Percentiles rank a stretch among this genome's conserved stretches.
phyloP scores from a whole-genome alignment of 1,140 invertebrate genomes.

The Euura lappo region DNA sequence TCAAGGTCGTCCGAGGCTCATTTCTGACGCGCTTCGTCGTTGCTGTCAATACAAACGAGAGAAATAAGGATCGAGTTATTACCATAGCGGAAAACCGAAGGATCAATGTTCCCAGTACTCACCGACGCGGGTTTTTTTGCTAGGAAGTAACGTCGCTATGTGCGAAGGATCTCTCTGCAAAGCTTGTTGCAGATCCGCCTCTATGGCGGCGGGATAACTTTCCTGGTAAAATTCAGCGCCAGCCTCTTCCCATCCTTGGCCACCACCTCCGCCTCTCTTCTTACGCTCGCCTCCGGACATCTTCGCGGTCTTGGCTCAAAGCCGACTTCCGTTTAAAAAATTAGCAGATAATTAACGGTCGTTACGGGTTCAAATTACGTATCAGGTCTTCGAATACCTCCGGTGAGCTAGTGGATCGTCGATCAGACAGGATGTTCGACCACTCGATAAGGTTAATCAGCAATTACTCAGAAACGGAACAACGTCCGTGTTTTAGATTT shows the following conservation, averaged over 20 bases:
- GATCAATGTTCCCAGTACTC: conserved; percentile 37
- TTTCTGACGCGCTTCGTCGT: conserved; percentile 62
- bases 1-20: conserved; percentile 63
- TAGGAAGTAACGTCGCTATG: conserved; percentile 76
- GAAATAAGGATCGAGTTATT: conserved; percentile 14
- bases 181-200: conserved; percentile 70
- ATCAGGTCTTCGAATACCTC: no score
- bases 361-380: no score
- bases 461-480: background rate
- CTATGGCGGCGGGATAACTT: conserved; percentile 76
- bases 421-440: no score
- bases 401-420: no score
- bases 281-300: conserved; percentile 69
- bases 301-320: conserved; percentile 3
- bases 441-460: background rate
- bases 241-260: conserved; percentile 81
- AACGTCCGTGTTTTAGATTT: background rate
- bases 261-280: conserved; percentile 61
- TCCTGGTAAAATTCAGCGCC: conserved; percentile 87
- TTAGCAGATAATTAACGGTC: no score
- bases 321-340: no score
- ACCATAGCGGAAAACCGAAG: background rate
- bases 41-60: conserved; percentile 43
- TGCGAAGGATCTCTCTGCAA: conserved; percentile 73
- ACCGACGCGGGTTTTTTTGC: conserved; percentile 77